phyloP scores from a whole-genome alignment of 2,888 invertebrate genomes.

The Gibbula magus region DNA sequence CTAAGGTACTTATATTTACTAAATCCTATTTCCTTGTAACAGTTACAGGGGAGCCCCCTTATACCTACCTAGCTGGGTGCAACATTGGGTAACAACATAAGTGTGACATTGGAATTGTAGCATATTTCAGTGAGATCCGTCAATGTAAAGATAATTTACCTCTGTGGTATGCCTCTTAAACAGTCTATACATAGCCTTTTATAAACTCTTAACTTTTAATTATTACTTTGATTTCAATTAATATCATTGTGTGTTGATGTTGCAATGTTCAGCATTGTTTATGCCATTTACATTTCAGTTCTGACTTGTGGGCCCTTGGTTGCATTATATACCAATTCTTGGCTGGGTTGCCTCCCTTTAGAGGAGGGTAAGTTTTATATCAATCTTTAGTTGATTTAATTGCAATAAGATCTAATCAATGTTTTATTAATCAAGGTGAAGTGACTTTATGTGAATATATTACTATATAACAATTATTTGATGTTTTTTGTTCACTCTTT shows the following conservation, averaged over 20 bases:
- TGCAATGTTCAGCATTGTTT: neutral
- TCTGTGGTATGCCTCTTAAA: neutral
- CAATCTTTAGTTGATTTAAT: too few species aligned
- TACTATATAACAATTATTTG: neutral
- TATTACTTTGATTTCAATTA: neutral
- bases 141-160: neutral
- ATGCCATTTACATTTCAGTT: constrained; percentile 75
- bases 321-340: constrained; percentile 98
- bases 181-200: neutral
- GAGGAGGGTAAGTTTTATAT: constrained; percentile 79
- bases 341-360: constrained; percentile 92
- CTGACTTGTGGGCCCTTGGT: constrained; percentile 98
- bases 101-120: too few species aligned
- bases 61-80: too few species aligned
- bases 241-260: neutral
- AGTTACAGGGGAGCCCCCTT: too few species aligned
- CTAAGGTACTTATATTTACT: too few species aligned
- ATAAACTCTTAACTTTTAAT: neutral
- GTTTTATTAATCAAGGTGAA: too few species aligned
- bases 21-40: too few species aligned
- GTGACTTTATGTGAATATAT: too few species aligned
- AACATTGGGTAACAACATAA: too few species aligned
- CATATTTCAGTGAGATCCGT: too few species aligned
- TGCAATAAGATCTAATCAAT: too few species aligned
- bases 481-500: constrained; percentile 48